Base-by-base conservation (phyloP, 2,888 invertebrate genomes). In the Mythimna pallens region DNA sequence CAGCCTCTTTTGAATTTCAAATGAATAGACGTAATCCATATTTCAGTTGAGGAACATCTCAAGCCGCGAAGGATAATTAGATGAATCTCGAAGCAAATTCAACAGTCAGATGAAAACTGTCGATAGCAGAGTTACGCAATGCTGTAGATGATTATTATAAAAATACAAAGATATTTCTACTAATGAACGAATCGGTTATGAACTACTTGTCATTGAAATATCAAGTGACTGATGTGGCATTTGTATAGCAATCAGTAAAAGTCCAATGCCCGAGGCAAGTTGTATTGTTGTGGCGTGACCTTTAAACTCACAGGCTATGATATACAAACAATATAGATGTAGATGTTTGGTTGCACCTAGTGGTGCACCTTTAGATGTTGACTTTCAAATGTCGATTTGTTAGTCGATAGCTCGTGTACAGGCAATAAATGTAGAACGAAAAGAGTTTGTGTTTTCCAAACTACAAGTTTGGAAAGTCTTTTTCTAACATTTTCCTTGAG, bases 1-100 rank as follows among this genome's bases (percentile, higher is more conserved):
- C 86, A 73, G 83, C 87, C 90, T 92, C 87, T 87, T 92, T 90
- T 92, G 92, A 92, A 92, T 92, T 93, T 90, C 90, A 92, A 93
- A 93, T 93, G 89, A 90, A 91, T 88, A 86, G 87, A 90, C 87
- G 85, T 92, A 91, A 93, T 93, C 91, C 90, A 90, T 91, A 92
- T 92, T 92, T 91, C 88, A 90, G 89, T 88, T 82, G 87, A 87
- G 82, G 87, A 85, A 88, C 87, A 89, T 83, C 85, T 79, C 84
- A 80, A 87, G 83, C 81, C 82, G 78, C 83, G 81, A 80, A 84
- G 87, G 88, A 89, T 92, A 91, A 91, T 47, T 57, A 70, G 22
- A 61, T 36, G 84, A 88, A 86, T 85, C 85, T 83, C 72, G 70
- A 62, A 82, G 77, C 73, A 86, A 88, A 88, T 86, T 75, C 73